Evolutionary conservation across 2,888 invertebrate genomes (phyloP).

Genomic region (Harpalus rubripes): DNA sequence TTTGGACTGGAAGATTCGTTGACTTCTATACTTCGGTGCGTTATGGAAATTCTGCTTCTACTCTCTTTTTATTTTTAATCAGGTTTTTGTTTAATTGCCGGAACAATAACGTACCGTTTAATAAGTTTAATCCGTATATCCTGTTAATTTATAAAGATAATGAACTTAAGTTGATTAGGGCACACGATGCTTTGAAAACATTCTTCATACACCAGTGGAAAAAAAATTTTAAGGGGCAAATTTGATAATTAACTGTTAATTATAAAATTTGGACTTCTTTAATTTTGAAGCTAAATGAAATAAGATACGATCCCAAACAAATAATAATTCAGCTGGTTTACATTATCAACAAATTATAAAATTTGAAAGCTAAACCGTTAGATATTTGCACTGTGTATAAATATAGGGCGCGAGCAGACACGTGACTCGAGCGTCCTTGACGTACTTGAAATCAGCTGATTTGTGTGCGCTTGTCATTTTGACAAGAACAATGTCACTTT

Average conservation of each 20-base stretch:
- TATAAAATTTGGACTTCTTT: too few species aligned
- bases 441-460: too few species aligned
- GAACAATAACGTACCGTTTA: conserved; percentile 61
- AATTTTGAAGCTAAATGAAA: too few species aligned
- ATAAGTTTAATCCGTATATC: conserved; percentile 64
- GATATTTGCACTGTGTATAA: too few species aligned
- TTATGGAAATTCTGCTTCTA: conserved; percentile 27
- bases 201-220: not conserved
- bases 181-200: not conserved
- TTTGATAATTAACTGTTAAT: not conserved
- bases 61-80: conserved; percentile 41
- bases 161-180: conserved; percentile 56
- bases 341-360: too few species aligned
- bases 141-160: conserved; percentile 59
- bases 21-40: not conserved
- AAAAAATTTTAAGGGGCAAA: not conserved
- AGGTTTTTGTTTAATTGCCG: conserved; percentile 64
- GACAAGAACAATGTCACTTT: too few species aligned
- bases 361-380: too few species aligned
- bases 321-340: too few species aligned
- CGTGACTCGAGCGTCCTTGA: too few species aligned
- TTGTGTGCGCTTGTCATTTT: too few species aligned
- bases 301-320: too few species aligned
- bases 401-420: too few species aligned
- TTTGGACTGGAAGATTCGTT: not conserved